These are phyloP conservation scores for Tadarida brasiliensis DNA, from an alignment of 2,797 vertebrate species.

Conservation along the genomic window DNA sequence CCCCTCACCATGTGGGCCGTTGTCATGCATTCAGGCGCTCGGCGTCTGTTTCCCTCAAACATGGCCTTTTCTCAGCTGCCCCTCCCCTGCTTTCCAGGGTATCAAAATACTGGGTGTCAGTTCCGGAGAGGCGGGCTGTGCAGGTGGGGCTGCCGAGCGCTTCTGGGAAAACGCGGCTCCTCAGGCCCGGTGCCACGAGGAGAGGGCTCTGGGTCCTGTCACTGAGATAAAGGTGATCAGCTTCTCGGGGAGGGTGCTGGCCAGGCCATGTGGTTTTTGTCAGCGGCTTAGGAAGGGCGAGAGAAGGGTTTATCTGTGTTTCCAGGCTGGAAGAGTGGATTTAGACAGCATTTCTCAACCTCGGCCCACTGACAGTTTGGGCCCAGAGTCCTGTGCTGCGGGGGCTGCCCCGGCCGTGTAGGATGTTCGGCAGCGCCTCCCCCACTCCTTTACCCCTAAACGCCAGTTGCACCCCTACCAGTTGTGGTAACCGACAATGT, in stretches of 20 bases:
- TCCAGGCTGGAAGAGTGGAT: not conserved
- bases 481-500: not conserved
- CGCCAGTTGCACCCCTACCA: not conserved
- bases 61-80: not conserved
- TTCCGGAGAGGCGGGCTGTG: not conserved
- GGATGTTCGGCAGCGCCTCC: not conserved
- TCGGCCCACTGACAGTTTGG: not conserved
- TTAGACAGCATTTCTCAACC: not conserved
- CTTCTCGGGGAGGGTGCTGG: not conserved
- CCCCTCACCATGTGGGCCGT: fast-evolving
- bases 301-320: not conserved
- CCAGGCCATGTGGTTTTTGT: constrained; percentile 62
- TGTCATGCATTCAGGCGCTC: not conserved
- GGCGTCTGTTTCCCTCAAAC: not conserved
- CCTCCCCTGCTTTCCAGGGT: not conserved
- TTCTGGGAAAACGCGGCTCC: too few species aligned
- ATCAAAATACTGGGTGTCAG: not conserved
- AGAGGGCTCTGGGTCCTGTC: constrained; percentile 42
- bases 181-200: not conserved
- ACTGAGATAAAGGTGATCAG: constrained; percentile 30
- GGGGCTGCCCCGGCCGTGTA: fast-evolving
- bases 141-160: not conserved
- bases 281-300: not conserved
- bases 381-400: not conserved
- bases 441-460: not conserved